phyloP scores from a whole-genome alignment of 2,113 vertebrate species.

The Sapajus apella region DNA sequence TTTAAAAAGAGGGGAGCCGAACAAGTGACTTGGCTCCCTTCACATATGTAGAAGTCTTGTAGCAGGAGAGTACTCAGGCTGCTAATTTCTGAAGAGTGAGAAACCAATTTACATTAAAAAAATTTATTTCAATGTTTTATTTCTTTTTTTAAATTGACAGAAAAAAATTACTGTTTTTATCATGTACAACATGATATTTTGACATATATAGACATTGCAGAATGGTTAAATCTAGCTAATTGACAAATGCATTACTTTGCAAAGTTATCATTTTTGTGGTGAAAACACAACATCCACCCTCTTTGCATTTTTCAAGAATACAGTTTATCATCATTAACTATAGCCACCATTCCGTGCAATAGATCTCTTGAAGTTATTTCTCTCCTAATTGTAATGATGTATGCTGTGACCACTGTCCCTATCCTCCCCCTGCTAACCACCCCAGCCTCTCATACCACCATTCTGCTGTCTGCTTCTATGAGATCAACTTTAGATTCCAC shows the following conservation, averaged over 20 bases:
- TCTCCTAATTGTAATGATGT: neutral
- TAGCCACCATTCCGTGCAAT: neutral
- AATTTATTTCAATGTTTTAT: neutral
- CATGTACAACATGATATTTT: neutral
- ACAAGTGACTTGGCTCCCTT: neutral
- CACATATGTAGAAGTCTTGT: neutral
- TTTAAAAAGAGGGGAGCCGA: neutral
- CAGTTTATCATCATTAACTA: neutral
- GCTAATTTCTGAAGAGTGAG: neutral
- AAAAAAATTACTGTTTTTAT: neutral
- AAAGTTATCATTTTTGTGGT: neutral
- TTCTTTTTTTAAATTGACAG: neutral
- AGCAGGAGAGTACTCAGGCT: neutral
- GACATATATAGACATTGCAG: neutral
- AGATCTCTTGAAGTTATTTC: neutral
- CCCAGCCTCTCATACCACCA: neutral
- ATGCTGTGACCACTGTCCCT: neutral
- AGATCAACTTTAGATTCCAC: neutral
- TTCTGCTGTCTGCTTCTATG: neutral
- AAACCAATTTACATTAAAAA: neutral
- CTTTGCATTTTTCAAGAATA: neutral
- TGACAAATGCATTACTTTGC: neutral
- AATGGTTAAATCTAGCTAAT: neutral
- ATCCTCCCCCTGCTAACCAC: neutral
- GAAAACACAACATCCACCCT: neutral